Conservation (phyloP, 2,797 vertebrate genomes). For the Rhadinocentrus ornatus region DNA sequence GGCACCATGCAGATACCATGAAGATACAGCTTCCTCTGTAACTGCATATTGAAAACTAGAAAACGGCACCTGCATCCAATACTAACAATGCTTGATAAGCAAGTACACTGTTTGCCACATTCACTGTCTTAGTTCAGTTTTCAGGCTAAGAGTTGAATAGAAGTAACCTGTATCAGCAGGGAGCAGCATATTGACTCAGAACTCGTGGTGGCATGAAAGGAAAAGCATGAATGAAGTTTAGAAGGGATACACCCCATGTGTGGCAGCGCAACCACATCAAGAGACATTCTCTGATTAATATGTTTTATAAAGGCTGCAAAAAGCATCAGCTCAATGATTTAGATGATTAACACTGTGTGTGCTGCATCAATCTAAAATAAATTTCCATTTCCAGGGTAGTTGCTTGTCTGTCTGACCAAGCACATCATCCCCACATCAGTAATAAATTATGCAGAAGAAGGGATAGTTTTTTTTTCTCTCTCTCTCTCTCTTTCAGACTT, state of each 20-base stretch:
- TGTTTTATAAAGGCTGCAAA: slow-evolving; percentile 47
- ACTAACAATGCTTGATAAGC: neutral
- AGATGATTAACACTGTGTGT: slow-evolving; percentile 52
- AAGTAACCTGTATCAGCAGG: neutral
- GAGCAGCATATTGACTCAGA: neutral
- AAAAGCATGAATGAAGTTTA: slow-evolving; percentile 15
- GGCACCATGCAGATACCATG: slow-evolving; percentile 10
- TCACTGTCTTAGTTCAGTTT: neutral
- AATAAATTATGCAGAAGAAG: slow-evolving; percentile 69
- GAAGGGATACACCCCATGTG: slow-evolving; percentile 11
- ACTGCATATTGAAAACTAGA: slow-evolving; percentile 1
- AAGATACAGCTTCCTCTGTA: slow-evolving; percentile 5
- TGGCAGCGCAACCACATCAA: slow-evolving; percentile 13
- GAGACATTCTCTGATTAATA: slow-evolving; percentile 43
- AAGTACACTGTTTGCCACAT: neutral
- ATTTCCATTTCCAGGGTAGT: slow-evolving; percentile 53
- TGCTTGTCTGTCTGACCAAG: slow-evolving; percentile 67
- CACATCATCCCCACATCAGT: slow-evolving; percentile 66
- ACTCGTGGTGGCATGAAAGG: slow-evolving; percentile 4
- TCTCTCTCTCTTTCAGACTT: slow-evolving; percentile 37
- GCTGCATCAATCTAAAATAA: slow-evolving; percentile 57
- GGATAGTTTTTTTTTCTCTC: slow-evolving; percentile 17
- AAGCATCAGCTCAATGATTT: slow-evolving; percentile 54
- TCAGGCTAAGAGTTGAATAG: neutral
- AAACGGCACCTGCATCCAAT: neutral